Evolutionary conservation across 1,140 invertebrate genomes (phyloP).

Genomic region (Leguminivora glycinivorella): DNA sequence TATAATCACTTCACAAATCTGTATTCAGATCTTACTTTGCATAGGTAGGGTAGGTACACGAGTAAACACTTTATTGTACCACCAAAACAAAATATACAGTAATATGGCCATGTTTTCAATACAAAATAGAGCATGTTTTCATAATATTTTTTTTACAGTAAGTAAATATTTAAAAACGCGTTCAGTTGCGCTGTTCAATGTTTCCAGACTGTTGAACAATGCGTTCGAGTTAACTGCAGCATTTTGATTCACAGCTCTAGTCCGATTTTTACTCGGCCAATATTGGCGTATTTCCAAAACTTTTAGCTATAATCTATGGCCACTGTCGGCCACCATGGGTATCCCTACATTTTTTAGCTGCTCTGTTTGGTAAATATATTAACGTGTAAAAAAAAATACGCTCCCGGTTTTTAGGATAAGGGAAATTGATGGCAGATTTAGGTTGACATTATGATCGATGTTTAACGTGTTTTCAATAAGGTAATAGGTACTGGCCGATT

Average conservation of each 20-base stretch:
- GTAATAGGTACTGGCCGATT: not conserved
- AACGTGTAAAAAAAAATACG: not conserved
- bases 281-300: constrained; percentile 22
- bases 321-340: not conserved
- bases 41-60: too few species aligned
- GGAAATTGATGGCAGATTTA: not conserved
- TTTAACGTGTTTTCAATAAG: not conserved
- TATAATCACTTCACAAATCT: too few species aligned
- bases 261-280: constrained; percentile 12
- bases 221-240: not conserved
- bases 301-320: constrained; percentile 9
- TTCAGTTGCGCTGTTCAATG: not conserved
- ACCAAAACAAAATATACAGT: too few species aligned
- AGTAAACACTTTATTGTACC: too few species aligned
- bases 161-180: not conserved
- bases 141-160: too few species aligned
- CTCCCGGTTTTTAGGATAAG: not conserved
- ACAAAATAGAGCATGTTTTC: too few species aligned
- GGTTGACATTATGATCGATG: not conserved
- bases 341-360: not conserved
- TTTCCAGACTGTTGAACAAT: not conserved
- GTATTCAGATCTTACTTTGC: too few species aligned
- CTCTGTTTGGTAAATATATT: not conserved
- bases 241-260: constrained; percentile 1
- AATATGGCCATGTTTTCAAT: too few species aligned